Evolutionary conservation across 2,888 invertebrate species (phyloP).

Genomic region (Apamea epomidion): DNA sequence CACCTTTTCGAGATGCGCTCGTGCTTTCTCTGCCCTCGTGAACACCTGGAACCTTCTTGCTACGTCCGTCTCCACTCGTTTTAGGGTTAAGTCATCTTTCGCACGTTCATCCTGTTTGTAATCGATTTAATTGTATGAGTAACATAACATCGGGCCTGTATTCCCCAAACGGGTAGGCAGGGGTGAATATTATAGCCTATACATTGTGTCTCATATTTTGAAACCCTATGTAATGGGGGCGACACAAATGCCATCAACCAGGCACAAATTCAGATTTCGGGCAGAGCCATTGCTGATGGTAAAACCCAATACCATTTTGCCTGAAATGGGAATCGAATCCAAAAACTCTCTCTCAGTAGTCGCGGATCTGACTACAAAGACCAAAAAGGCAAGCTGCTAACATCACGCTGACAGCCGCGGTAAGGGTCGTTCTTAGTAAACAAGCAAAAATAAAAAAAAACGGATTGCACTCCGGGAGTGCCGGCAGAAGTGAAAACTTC

Average conservation of each 20-base stretch:
- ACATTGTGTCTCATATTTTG: neutral
- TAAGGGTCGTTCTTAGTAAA: neutral
- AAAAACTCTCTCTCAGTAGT: neutral
- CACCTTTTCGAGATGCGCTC: slow-evolving; percentile 81
- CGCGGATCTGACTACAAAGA: neutral
- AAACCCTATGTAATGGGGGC: neutral
- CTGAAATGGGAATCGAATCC: neutral
- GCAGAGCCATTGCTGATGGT: neutral
- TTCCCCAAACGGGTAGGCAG: no score
- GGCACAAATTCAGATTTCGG: neutral
- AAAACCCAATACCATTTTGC: neutral
- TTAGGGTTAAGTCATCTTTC: slow-evolving; percentile 83
- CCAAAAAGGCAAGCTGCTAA: neutral
- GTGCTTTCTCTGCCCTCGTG: slow-evolving; percentile 78
- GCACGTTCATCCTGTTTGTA: slow-evolving; percentile 82
- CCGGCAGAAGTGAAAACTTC: no score
- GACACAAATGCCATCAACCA: neutral
- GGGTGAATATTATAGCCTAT: neutral
- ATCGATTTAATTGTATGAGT: neutral
- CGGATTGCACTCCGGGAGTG: no score
- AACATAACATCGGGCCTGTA: neutral
- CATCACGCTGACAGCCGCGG: neutral
- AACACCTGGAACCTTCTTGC: slow-evolving; percentile 78
- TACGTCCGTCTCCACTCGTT: slow-evolving; percentile 83
- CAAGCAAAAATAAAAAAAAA: neutral